phyloP scores from a whole-genome alignment of 2,797 vertebrate species.

The Myotis findleyi region DNA sequence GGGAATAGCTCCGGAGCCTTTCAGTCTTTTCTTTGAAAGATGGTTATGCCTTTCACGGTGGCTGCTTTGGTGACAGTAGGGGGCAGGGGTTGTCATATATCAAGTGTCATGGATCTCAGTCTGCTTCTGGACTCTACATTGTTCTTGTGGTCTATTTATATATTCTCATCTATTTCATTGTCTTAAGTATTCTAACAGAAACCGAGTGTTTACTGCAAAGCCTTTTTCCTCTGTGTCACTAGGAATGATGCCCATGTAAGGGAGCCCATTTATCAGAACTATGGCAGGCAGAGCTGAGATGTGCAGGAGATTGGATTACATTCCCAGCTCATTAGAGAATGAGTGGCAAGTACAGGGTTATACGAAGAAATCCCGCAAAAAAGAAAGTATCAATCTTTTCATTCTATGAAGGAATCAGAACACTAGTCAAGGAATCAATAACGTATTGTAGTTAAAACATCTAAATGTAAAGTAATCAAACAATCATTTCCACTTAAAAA shows the following conservation, averaged over 20 bases:
- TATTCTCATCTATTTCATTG: background rate
- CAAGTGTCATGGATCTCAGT: background rate
- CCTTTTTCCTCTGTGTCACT: background rate
- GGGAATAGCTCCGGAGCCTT: background rate
- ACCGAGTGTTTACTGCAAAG: background rate
- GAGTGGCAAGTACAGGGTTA: background rate
- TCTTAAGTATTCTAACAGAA: background rate
- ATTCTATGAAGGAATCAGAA: background rate
- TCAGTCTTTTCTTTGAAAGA: background rate
- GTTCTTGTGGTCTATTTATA: background rate
- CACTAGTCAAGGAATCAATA: background rate
- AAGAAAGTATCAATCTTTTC: background rate
- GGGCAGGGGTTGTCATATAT: background rate
- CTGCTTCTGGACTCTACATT: background rate
- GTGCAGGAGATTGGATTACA: background rate
- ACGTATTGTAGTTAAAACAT: background rate
- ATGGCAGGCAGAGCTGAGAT: background rate
- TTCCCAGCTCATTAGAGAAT: background rate
- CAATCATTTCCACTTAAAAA: background rate
- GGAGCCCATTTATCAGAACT: background rate
- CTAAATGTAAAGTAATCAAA: conserved; percentile 10
- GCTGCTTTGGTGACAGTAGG: background rate
- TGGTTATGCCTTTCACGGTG: background rate
- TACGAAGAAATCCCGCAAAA: background rate
- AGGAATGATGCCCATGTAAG: background rate